Evolutionary conservation across 2,113 vertebrate genomes (phyloP).

Genomic region (Psittacula cyanocephala): DNA sequence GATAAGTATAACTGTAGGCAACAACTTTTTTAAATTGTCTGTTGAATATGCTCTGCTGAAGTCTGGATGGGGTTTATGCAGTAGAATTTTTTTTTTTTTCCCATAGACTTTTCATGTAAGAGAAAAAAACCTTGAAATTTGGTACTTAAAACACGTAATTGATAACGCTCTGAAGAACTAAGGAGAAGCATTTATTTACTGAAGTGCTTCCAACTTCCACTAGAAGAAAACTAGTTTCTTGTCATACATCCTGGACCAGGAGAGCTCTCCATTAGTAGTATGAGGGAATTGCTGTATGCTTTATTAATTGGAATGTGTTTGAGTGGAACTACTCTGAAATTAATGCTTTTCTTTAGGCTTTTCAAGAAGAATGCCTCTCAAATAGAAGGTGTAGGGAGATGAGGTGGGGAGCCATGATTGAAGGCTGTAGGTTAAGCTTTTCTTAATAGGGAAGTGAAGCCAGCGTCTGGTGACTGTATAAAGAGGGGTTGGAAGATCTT

Average conservation of each 20-base stretch:
- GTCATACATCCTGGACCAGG: background rate
- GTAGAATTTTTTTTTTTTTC: background rate
- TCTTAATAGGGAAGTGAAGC: background rate
- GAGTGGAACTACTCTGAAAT: background rate
- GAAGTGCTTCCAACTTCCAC: background rate
- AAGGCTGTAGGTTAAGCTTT: background rate
- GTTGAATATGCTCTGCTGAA: background rate
- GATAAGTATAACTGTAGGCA: background rate
- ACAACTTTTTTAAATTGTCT: background rate
- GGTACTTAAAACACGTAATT: background rate
- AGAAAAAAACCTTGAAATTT: background rate
- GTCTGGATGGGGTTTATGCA: background rate
- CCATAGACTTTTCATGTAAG: background rate
- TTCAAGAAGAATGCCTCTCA: background rate
- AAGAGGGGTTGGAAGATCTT: background rate
- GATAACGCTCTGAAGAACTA: background rate
- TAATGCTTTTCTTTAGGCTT: background rate
- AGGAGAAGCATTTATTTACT: background rate
- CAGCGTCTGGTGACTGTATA: background rate
- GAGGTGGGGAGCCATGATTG: background rate
- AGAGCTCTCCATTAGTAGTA: background rate
- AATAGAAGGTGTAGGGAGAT: background rate
- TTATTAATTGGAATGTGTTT: background rate
- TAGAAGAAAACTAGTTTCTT: background rate
- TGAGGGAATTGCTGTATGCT: background rate